Percentiles rank a stretch among this genome's conserved stretches.
Evolutionary conservation across 2,113 vertebrate species (phyloP).

Genomic region (Pleuronectes platessa): DNA sequence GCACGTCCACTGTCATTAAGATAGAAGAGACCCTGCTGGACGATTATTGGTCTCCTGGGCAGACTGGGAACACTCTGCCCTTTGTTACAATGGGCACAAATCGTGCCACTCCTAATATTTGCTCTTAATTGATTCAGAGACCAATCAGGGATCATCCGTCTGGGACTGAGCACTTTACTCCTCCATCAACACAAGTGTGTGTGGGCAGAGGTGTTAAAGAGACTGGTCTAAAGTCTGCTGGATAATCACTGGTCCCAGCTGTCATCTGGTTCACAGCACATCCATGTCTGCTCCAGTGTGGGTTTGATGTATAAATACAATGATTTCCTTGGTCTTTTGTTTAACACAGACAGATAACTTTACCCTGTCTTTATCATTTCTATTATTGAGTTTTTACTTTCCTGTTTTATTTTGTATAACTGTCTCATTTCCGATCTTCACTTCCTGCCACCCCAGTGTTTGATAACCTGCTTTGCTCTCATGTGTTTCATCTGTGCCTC

Average conservation of each 20-base stretch:
- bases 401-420: too few species aligned
- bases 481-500: too few species aligned
- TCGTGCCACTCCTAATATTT: neutral
- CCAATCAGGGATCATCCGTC: slow-evolving; percentile 37
- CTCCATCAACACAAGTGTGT: slow-evolving; percentile 1
- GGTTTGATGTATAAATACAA: neutral
- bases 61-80: slow-evolving; percentile 36
- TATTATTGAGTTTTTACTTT: too few species aligned
- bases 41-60: slow-evolving; percentile 33
- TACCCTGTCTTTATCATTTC: too few species aligned
- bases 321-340: neutral
- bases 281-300: neutral
- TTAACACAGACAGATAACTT: too few species aligned
- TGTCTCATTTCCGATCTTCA: too few species aligned
- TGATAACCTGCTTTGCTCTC: too few species aligned
- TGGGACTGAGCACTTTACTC: slow-evolving; percentile 1
- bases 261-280: neutral
- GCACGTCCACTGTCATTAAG: slow-evolving; percentile 48
- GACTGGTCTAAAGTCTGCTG: slow-evolving; percentile 13
- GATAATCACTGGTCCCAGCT: slow-evolving; percentile 23
- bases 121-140: slow-evolving; percentile 33
- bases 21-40: slow-evolving; percentile 25
- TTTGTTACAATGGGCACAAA: slow-evolving; percentile 30
- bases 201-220: slow-evolving; percentile 22
- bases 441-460: too few species aligned